phyloP scores from a whole-genome alignment of 1,140 invertebrate species.

The Panulirus ornatus region DNA sequence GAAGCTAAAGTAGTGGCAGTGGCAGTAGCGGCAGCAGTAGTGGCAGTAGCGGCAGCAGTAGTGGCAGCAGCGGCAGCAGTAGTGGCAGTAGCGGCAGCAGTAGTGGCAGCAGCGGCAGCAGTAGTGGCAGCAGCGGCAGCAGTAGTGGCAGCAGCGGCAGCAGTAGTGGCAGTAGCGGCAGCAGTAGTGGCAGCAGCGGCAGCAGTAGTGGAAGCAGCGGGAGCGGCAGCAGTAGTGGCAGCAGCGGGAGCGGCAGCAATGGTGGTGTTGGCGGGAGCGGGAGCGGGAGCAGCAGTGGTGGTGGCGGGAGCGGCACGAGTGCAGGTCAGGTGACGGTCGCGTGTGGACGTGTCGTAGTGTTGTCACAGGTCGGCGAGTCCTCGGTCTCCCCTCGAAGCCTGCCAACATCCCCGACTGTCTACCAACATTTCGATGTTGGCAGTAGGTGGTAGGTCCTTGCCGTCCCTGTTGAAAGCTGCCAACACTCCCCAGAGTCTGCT shows the following conservation, averaged over 20 bases:
- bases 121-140: not conserved
- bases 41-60: not conserved
- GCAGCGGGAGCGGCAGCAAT: too few species aligned
- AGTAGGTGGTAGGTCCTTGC: too few species aligned
- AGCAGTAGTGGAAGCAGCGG: not conserved
- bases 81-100: not conserved
- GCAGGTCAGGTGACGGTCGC: too few species aligned
- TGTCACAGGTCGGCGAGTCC: too few species aligned
- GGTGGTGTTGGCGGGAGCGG: not conserved
- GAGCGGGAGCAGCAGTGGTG: constrained; percentile 4
- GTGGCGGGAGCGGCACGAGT: not conserved
- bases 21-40: not conserved
- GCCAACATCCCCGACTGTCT: too few species aligned
- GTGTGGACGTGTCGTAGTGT: too few species aligned
- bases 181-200: not conserved
- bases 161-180: constrained; percentile 3
- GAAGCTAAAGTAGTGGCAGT: not conserved
- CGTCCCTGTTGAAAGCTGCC: too few species aligned
- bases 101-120: not conserved
- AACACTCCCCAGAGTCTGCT: too few species aligned
- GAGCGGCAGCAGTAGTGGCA: not conserved
- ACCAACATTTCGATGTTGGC: too few species aligned
- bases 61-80: not conserved
- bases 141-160: not conserved
- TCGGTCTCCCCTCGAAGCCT: too few species aligned